A percentile compares a stretch with the other conserved stretches of the same genome.
Conservation (phyloP, 2,113 vertebrate genomes). For the Callospermophilus lateralis region DNA sequence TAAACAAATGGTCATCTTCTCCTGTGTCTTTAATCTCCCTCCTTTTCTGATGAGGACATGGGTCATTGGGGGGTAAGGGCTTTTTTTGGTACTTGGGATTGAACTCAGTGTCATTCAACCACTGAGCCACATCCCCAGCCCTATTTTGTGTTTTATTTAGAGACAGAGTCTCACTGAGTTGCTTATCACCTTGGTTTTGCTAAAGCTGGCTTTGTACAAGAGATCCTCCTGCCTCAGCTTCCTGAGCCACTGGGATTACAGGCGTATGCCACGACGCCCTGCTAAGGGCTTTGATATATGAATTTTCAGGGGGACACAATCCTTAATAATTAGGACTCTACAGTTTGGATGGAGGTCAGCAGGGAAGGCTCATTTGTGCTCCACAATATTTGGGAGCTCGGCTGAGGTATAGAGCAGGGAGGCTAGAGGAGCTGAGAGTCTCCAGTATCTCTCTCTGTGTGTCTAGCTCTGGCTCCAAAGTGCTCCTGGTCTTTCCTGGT, state of each 20-base stretch:
- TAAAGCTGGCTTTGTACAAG: no score
- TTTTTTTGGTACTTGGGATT: no score
- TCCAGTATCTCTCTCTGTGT: background rate
- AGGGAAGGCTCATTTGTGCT: background rate
- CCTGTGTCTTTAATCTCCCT: background rate
- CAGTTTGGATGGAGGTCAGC: background rate
- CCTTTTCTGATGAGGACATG: background rate
- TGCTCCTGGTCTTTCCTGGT: background rate
- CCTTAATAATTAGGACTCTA: background rate
- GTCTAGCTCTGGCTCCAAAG: background rate
- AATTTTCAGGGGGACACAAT: background rate
- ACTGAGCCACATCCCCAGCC: no score
- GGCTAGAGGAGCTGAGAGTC: background rate
- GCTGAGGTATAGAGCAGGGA: no score
- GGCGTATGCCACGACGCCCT: no score
- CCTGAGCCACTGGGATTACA: no score
- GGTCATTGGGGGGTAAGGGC: background rate
- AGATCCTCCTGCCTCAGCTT: no score
- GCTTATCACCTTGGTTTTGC: no score
- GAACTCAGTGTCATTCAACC: no score
- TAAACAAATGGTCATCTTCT: background rate
- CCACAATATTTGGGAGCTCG: background rate
- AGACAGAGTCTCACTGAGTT: no score
- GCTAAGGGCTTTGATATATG: background rate
- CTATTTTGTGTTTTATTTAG: no score